A percentile compares a stretch with the other conserved stretches of the same genome.
Evolutionary conservation across 1,140 invertebrate genomes (phyloP).

Genomic region (Glossosoma conforme): DNA sequence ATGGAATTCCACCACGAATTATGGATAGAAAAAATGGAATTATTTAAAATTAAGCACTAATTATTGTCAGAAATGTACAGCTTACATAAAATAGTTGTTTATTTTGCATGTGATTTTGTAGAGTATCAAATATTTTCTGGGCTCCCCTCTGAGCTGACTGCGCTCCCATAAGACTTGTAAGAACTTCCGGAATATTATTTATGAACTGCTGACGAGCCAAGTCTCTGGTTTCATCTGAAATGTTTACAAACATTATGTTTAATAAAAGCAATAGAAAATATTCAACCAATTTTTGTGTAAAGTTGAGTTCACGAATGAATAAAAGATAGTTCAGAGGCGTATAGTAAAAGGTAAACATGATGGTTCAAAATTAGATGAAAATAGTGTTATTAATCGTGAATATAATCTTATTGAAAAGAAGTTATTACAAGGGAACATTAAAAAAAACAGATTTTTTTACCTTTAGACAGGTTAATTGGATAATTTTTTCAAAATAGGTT

Average conservation of each 20-base stretch:
- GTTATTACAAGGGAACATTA: too few species aligned
- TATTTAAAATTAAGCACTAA: constrained; percentile 11
- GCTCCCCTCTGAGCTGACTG: constrained; percentile 78
- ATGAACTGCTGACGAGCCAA: constrained; percentile 63
- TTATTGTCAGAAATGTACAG: constrained; percentile 32
- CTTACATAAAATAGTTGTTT: constrained; percentile 90
- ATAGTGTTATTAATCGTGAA: too few species aligned
- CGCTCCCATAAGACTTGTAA: constrained; percentile 78
- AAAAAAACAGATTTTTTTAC: too few species aligned
- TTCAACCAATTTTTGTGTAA: not conserved
- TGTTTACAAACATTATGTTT: not conserved
- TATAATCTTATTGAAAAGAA: too few species aligned
- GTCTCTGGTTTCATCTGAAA: constrained; percentile 52
- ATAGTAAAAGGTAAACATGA: too few species aligned
- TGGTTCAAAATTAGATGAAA: too few species aligned
- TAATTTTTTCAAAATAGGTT: too few species aligned
- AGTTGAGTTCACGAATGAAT: too few species aligned
- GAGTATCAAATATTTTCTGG: constrained; percentile 79
- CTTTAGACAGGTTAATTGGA: too few species aligned
- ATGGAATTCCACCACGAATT: constrained; percentile 5
- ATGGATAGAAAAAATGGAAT: constrained; percentile 4
- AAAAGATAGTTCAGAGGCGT: too few species aligned
- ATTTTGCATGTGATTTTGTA: constrained; percentile 82
- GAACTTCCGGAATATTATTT: constrained; percentile 70
- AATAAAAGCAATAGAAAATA: not conserved